These are phyloP conservation scores for Nilaparvata lugens DNA, from an alignment of 1,140 invertebrate species.

Conservation along the genomic window DNA sequence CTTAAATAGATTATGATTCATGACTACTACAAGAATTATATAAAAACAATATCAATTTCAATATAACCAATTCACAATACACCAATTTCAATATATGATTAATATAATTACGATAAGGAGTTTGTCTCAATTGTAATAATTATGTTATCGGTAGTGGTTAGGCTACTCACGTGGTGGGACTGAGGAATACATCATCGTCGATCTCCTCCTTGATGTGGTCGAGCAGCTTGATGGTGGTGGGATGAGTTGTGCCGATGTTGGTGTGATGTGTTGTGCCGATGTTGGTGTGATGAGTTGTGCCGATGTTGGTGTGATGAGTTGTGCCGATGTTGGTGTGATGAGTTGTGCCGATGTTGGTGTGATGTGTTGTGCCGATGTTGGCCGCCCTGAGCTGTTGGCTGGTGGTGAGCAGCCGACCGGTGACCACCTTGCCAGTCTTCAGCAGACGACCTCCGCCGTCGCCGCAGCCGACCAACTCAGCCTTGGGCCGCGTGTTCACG, in stretches of 20 bases:
- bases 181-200: conserved; percentile 63
- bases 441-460: conserved; percentile 12
- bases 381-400: not conserved
- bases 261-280: not conserved
- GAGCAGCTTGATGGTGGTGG: conserved; percentile 19
- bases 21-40: too few species aligned
- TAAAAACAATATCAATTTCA: too few species aligned
- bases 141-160: not conserved
- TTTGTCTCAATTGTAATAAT: too few species aligned
- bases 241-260: not conserved
- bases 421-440: conserved; percentile 7
- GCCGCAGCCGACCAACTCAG: conserved; percentile 2
- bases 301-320: too few species aligned
- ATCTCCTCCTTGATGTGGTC: conserved; percentile 46
- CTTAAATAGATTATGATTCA: too few species aligned
- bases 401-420: not conserved
- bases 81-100: too few species aligned
- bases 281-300: too few species aligned
- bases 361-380: not conserved
- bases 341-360: too few species aligned
- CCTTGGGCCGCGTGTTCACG: conserved; percentile 19
- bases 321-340: too few species aligned
- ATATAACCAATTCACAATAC: too few species aligned
- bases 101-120: too few species aligned
- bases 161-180: conserved; percentile 50